Base-by-base conservation (phyloP, 2,888 invertebrate genomes). In the Stegophylla sp. region DNA sequence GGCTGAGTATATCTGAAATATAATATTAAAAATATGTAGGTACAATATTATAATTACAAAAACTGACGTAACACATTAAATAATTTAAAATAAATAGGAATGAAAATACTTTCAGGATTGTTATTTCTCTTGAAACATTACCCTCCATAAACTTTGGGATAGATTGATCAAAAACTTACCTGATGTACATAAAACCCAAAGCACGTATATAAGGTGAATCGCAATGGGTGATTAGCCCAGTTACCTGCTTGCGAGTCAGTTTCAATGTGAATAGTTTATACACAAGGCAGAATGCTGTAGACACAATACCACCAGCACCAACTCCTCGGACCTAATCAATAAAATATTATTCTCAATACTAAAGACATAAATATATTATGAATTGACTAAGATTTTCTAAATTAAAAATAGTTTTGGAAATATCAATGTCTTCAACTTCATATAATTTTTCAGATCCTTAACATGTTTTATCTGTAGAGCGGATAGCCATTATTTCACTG, bases 261-360 rank as follows among this genome's bases (percentile, higher is more conserved):
- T 95, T 93, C 85, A 99, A 88, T 0, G 98, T 98, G 88, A 96
- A 99, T 83, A 99, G 88, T 88, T 99, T 98, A 88, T 98, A 99
- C 48, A 99, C 90, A n/a, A 99, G 90, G 87, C 99, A 99, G 88
- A 95, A 99, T 0, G 99, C 98, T 82, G 98, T 98, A n/a, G 98
- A 98, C 26, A 99, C 98, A 83, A 99, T 98, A 72, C 99, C 99
- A 75, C 99, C 99, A 59, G 98, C 98, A 56, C 99, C 99, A 45
- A 99, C 99, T 43, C 99, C 99, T 83, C 99, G 91, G 9, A 98
- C 96, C 94, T 95, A 86, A 86, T 84, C 59, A 83, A 85, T 59
- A 82, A 56, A 82, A 63, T n/a, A 45, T 26, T 26, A 73, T 71
- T 51, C 69, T 48, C 26, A 23, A 43, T 43, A 56, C n/a, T 12